Conservation (phyloP, 1,140 invertebrate genomes). For the Lucilia sericata region DNA sequence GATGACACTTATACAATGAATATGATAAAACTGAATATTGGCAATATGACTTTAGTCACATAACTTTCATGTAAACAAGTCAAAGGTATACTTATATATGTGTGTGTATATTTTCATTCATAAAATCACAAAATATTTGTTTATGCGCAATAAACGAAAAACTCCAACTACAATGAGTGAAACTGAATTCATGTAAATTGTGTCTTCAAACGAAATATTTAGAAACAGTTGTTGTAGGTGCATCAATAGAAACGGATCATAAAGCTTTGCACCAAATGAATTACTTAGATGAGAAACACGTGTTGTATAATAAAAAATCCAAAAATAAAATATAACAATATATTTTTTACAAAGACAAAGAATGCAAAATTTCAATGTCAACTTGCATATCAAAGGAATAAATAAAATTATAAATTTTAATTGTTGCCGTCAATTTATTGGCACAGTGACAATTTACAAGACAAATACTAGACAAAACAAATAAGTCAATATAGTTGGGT, state of each 20-base stretch:
- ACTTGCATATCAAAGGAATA: too few species aligned
- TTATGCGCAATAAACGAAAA: neutral
- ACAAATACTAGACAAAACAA: too few species aligned
- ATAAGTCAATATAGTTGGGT: too few species aligned
- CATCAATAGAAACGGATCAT: neutral
- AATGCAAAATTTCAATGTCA: too few species aligned
- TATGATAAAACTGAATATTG: too few species aligned
- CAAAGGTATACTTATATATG: too few species aligned
- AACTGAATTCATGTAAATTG: neutral
- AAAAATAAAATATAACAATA: neutral
- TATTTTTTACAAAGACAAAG: neutral
- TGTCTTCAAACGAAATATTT: neutral
- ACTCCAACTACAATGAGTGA: neutral
- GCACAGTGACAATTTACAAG: too few species aligned
- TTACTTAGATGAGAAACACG: neutral
- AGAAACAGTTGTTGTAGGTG: neutral
- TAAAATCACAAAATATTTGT: neutral
- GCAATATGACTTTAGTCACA: too few species aligned
- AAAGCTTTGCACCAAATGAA: neutral
- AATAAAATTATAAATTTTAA: too few species aligned
- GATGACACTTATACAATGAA: too few species aligned
- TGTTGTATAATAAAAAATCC: neutral
- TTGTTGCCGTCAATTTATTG: too few species aligned
- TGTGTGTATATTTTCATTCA: neutral
- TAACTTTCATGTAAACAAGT: too few species aligned